Base-by-base conservation (phyloP, 2,797 vertebrate genomes). In the Acestrorhynchus altus region DNA sequence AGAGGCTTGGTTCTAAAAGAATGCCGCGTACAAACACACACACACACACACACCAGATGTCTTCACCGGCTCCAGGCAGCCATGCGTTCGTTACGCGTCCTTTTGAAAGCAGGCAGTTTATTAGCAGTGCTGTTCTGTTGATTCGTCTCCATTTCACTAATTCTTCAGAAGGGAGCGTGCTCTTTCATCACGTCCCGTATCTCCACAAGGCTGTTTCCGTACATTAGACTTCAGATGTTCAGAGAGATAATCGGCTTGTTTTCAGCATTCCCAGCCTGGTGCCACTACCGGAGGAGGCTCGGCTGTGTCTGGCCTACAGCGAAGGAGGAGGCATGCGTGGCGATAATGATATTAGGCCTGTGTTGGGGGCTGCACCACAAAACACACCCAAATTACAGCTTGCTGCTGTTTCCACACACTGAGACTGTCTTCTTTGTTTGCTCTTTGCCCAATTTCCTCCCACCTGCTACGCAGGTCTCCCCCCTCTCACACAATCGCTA, bases 201-300 rank as follows among this genome's bases (percentile, higher is more conserved):
- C 44, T 13, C 13, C 20, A 46, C 26, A 10, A 54, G 22, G 52
- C 28, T 1, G 8, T 9, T 22, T 22, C 61, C 20, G n/a, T 20
- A 64, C 12, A 39, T 24, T 40, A 5, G 35, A 56, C 51, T 66
- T 75, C 61, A 66, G 51, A 67, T 26, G 8, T 57, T 67, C 18
- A 1, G 9, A 66, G 73, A 40, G 39, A 39, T 56, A 56, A 66
- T 75, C 72, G 65, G 13, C 5, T 67, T 52, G n/a, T 67, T 67
- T 56, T 56, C 22, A 6, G 18, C 51, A 15, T 64, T 31, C 47
- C 24, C 51, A 57, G 39, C 39, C 10, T 7, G 13, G 44, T 15
- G 13, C 13, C 13, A 12, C 59, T 18, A 4, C 15, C 44, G 40
- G 22, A 56, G 61, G 24, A 52, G 22, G 40, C 39, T 8, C 12